A percentile compares a stretch with the other conserved stretches of the same genome.
Evolutionary conservation across 1,140 invertebrate genomes (phyloP).

Genomic region (Orchestia grillus): DNA sequence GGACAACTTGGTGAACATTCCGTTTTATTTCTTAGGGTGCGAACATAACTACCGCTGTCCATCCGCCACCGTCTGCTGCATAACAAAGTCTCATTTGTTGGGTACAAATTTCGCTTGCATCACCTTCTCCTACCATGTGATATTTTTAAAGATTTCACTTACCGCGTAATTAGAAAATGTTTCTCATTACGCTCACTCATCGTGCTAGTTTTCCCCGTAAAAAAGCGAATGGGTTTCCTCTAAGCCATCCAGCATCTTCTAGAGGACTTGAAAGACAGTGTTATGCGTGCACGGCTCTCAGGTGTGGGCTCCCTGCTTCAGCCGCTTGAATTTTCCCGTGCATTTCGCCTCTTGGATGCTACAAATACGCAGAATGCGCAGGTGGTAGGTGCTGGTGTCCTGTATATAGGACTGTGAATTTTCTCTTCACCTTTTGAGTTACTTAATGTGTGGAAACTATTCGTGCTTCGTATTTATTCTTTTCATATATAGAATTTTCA

Average conservation of each 20-base stretch:
- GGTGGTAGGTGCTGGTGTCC: no score
- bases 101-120: not conserved
- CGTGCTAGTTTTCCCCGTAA: not conserved
- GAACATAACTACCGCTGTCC: not conserved
- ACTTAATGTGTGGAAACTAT: not conserved
- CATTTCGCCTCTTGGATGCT: not conserved
- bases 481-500: no score
- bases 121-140: not conserved
- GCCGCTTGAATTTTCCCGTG: not conserved
- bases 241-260: not conserved
- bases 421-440: not conserved
- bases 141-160: not conserved
- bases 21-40: not conserved
- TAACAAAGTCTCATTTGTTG: not conserved
- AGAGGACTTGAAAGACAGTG: not conserved
- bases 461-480: no score
- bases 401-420: no score
- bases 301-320: not conserved
- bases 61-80: not conserved
- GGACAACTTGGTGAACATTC: not conserved
- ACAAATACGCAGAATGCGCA: not conserved
- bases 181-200: not conserved
- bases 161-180: not conserved
- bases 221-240: not conserved
- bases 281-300: not conserved